Evolutionary conservation across 53 echinoderm and acorn worm genomes (phyloP), one percentile per base, ranked within the genome.

Genomic region (Actinopyga echinites): DNA sequence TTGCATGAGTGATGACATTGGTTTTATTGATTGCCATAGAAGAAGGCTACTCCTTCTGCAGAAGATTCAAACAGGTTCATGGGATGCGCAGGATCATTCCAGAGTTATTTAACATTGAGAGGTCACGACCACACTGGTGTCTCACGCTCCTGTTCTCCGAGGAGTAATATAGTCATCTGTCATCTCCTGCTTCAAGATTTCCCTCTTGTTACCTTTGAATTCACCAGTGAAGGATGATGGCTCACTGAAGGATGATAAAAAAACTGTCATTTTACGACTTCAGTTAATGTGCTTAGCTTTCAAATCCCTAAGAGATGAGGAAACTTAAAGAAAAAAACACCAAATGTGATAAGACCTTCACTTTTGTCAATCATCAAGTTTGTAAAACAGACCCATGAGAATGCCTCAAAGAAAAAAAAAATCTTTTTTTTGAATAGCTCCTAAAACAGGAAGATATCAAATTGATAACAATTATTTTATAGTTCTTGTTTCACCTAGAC

Each of bases 211-310:
- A 40, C 71, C 44, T 8, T 21, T 5, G 26, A 71, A 40, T 40
- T 71, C 40, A 71, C 40, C 40, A 42, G 17, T 71, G 71, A 71
- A 71, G 71, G 71, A 71, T 44, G 44, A 44, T 71, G 44, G 71
- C 71, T 45, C 71, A 71, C 71, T 40, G 12, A 23, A 43, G 71
- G 71, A 71, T n/a, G 44, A 71, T 71, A 71, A 71, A 71, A 65
- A 68, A 3, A 32, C 15, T 5, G 2, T 40, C 8, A 1, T 44
- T 71, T 71, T 71, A 71, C 71, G 42, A 40, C 37, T 31, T 26
- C 40, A 43, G 24, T 22, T 40, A 71, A 25, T 40, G 22, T 20
- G 40, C 25, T 28, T 69, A 40, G 42, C 17, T 22, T 24, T 71
- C 10, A 71, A 71, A 71, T 71, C 71, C 71, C 71, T 43, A n/a